phyloP scores from a whole-genome alignment of 37 sponge, comb jelly and placozoan species.

The Corticium candelabrum region DNA sequence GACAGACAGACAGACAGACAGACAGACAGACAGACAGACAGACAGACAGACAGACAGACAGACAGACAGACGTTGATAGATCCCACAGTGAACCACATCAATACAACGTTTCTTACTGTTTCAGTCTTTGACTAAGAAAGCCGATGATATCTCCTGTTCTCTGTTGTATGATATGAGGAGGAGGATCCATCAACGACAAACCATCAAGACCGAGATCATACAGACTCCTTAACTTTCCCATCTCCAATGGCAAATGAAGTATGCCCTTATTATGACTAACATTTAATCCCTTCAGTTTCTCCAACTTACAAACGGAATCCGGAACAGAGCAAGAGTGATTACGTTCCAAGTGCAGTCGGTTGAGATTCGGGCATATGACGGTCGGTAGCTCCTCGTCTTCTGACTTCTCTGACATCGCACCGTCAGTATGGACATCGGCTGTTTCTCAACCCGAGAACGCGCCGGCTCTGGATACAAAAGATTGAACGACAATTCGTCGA shows the following conservation, averaged over 20 bases:
- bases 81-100: too few relatives aligned
- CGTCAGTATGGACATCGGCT: too few relatives aligned
- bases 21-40: too few relatives aligned
- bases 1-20: too few relatives aligned
- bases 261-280: not conserved
- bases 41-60: too few relatives aligned
- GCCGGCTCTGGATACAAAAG: not conserved
- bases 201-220: not conserved
- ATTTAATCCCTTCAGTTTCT: not conserved
- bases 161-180: not conserved
- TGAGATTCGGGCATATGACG: not conserved
- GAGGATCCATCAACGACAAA: not conserved
- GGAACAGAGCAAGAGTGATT: not conserved
- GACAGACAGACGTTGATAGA: too few relatives aligned
- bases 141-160: not conserved
- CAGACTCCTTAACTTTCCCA: not conserved
- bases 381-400: not conserved
- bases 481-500: not conserved
- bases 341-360: not conserved
- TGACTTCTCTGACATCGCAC: not conserved
- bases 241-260: not conserved
- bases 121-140: not conserved
- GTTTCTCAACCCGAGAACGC: not conserved
- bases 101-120: slow-evolving; percentile 6
- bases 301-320: not conserved